phyloP scores from a whole-genome alignment of 2,113 vertebrate species.

The Gnathonemus echidnorhynchus region DNA sequence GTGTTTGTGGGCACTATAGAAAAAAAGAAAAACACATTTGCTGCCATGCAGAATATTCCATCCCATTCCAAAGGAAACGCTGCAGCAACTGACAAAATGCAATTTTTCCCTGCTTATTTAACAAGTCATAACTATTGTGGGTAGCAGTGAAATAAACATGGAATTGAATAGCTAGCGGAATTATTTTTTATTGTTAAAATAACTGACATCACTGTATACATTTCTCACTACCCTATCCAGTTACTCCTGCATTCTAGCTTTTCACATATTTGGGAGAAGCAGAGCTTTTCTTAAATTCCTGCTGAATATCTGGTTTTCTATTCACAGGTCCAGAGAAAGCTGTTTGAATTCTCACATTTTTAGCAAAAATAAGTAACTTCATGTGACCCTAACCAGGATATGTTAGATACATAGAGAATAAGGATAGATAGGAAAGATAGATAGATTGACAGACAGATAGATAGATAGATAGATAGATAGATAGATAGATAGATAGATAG shows the following conservation, averaged over 20 bases:
- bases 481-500: not conserved
- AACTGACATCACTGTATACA: not conserved
- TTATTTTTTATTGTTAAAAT: slow-evolving; percentile 8
- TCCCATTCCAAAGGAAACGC: not conserved
- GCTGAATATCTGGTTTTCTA: not conserved
- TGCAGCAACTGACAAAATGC: not conserved
- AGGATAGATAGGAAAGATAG: not conserved
- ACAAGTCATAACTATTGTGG: not conserved
- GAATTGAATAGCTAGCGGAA: not conserved
- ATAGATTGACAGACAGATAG: not conserved
- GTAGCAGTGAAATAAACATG: not conserved
- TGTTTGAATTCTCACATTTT: not conserved
- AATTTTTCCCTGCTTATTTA: not conserved
- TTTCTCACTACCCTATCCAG: not conserved
- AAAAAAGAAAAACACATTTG: not conserved
- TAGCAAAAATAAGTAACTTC: not conserved
- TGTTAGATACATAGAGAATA: not conserved
- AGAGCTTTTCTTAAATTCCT: not conserved
- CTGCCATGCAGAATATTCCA: not conserved
- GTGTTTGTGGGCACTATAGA: not conserved
- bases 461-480: not conserved
- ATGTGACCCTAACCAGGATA: not conserved
- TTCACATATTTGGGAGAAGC: not conserved
- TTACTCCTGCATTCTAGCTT: not conserved
- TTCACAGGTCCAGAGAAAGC: not conserved